Percentiles rank a stretch among this genome's conserved stretches.
Conservation (phyloP, 2,888 invertebrate genomes). For the Idaea biselata region DNA sequence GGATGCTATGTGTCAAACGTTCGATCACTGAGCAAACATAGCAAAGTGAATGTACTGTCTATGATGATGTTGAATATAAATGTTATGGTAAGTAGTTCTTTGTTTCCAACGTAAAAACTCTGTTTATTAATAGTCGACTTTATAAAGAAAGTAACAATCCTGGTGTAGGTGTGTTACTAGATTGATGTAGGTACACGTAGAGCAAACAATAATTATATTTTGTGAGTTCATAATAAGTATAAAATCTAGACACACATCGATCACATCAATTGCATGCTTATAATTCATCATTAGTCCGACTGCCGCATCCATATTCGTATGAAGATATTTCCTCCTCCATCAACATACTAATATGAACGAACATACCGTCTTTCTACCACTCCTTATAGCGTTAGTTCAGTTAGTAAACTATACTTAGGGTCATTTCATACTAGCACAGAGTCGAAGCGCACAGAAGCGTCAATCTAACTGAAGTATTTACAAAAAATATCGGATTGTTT, state of each 20-base stretch:
- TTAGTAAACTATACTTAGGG: background rate
- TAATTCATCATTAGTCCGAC: background rate
- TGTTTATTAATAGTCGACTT: background rate
- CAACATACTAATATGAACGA: background rate
- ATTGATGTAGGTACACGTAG: background rate
- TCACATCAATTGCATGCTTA: background rate
- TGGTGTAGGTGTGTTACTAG: background rate
- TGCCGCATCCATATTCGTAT: slow-evolving; percentile 1
- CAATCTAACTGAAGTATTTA: too few relatives aligned
- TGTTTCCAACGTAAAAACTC: too few relatives aligned
- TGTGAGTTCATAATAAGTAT: background rate
- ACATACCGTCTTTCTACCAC: background rate
- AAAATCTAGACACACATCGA: background rate
- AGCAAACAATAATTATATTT: background rate
- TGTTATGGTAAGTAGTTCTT: too few relatives aligned
- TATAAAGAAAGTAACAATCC: background rate
- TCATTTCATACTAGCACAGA: background rate
- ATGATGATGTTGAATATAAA: too few relatives aligned
- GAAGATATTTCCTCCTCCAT: background rate
- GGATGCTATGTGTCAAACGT: too few relatives aligned
- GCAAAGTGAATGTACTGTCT: too few relatives aligned
- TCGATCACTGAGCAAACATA: too few relatives aligned
- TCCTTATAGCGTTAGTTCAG: background rate
- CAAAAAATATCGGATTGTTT: too few relatives aligned
- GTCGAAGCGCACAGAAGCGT: too few relatives aligned